These are phyloP conservation scores for Caenorhabditis sp. DNA, from an alignment of 2,888 invertebrate genomes.

Conservation along the genomic window DNA sequence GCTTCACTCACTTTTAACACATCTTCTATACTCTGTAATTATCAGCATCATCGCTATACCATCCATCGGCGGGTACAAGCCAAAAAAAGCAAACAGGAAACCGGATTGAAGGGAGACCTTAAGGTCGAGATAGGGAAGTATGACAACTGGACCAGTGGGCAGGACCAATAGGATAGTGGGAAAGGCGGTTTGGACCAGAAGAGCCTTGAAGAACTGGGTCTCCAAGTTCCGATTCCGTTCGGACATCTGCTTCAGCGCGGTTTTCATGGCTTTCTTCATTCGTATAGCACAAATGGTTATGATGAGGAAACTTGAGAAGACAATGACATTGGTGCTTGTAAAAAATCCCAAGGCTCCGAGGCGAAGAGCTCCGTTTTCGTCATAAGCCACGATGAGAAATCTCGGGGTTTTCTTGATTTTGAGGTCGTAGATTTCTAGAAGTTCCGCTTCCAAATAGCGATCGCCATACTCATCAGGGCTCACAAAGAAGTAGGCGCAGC, in stretches of 20 bases:
- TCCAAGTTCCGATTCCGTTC: neutral
- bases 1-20: neutral
- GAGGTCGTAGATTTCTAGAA: neutral
- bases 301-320: neutral
- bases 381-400: neutral
- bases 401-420: neutral
- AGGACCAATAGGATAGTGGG: neutral
- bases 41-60: constrained; percentile 18
- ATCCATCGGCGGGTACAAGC: constrained; percentile 13
- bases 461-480: neutral
- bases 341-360: neutral
- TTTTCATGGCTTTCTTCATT: neutral
- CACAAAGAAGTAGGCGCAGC: neutral
- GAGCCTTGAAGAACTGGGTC: neutral
- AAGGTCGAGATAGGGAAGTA: neutral
- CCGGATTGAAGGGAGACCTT: constrained; percentile 5
- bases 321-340: neutral
- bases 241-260: neutral
- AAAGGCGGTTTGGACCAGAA: neutral
- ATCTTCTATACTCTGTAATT: constrained; percentile 13
- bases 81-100: constrained; percentile 15
- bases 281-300: neutral
- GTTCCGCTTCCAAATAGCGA: neutral
- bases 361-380: neutral
- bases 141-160: neutral